These are phyloP conservation scores for Chaitophorus viminalis DNA, from an alignment of 2,888 invertebrate species.

Conservation along the genomic window DNA sequence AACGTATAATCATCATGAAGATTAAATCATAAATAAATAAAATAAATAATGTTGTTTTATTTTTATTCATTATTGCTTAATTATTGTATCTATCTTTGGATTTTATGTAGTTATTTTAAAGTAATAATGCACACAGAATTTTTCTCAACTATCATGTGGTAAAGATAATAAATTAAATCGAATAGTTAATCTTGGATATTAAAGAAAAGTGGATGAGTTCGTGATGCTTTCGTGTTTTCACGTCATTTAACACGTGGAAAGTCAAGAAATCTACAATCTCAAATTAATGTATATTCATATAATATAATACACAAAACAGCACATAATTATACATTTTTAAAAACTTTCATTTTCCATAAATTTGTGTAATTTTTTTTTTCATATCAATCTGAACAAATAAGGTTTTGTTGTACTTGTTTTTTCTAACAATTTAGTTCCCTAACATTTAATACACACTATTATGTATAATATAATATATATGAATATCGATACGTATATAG, in stretches of 20 bases:
- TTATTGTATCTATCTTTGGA: neutral
- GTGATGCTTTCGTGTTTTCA: conserved; percentile 40
- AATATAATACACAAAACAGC: neutral
- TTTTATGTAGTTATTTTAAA: conserved; percentile 11
- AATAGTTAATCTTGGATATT: conserved; percentile 4
- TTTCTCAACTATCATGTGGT: neutral
- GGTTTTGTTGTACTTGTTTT: no score
- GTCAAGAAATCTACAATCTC: conserved; percentile 10
- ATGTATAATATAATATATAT: no score
- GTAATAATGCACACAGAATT: neutral
- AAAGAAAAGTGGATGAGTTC: conserved; percentile 34
- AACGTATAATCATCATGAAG: no score
- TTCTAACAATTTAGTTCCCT: no score
- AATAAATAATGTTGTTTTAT: neutral
- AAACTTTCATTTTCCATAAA: no score
- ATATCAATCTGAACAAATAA: no score
- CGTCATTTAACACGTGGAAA: conserved; percentile 17
- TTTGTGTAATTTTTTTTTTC: no score
- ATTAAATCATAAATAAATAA: neutral
- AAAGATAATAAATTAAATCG: neutral
- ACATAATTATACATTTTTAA: no score
- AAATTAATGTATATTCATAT: neutral
- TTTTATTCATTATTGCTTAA: neutral
- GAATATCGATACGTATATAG: no score
- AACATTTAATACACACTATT: no score